Evolutionary conservation across 2,797 vertebrate species (phyloP).

Genomic region (Ctenochaetus hawaiiensis): DNA sequence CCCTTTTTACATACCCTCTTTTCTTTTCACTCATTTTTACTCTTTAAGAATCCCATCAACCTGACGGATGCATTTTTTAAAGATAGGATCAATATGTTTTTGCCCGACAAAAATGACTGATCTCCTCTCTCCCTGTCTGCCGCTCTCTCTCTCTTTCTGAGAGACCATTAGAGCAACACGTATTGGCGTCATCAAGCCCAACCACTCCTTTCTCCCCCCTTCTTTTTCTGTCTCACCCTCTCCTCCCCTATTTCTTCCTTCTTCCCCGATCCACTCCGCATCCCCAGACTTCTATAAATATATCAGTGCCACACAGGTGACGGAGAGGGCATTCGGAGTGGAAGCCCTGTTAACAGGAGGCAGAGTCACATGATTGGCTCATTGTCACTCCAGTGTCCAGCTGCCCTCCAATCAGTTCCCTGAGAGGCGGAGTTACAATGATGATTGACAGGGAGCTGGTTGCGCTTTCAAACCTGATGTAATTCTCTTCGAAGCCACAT

Average conservation of each 20-base stretch:
- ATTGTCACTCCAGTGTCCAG: slow-evolving; percentile 32
- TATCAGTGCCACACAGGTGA: slow-evolving; percentile 55
- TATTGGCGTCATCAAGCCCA: slow-evolving; percentile 22
- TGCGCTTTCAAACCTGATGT: background rate
- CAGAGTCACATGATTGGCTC: slow-evolving; percentile 76
- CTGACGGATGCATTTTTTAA: slow-evolving; percentile 37
- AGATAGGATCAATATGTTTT: slow-evolving; percentile 53
- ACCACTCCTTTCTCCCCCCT: slow-evolving; percentile 12
- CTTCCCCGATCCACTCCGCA: slow-evolving; percentile 33
- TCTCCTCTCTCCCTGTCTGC: slow-evolving; percentile 18
- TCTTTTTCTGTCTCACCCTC: slow-evolving; percentile 21
- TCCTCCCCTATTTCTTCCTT: slow-evolving; percentile 27
- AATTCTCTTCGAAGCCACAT: slow-evolving; percentile 51
- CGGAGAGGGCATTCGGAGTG: slow-evolving; percentile 52
- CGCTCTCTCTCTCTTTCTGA: slow-evolving; percentile 16
- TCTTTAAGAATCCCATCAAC: slow-evolving; percentile 44
- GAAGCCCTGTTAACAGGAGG: slow-evolving; percentile 80
- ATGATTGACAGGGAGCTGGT: slow-evolving; percentile 42
- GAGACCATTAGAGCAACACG: slow-evolving; percentile 44
- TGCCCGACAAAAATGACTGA: slow-evolving; percentile 24
- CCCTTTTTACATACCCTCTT: background rate
- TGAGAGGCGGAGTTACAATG: slow-evolving; percentile 48
- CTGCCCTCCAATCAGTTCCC: slow-evolving; percentile 66
- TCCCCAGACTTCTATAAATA: slow-evolving; percentile 78
- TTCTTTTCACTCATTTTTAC: slow-evolving; percentile 15